Evolutionary conservation across 2,797 vertebrate genomes (phyloP).

Genomic region (Tokudaia tokunoshimensis): DNA sequence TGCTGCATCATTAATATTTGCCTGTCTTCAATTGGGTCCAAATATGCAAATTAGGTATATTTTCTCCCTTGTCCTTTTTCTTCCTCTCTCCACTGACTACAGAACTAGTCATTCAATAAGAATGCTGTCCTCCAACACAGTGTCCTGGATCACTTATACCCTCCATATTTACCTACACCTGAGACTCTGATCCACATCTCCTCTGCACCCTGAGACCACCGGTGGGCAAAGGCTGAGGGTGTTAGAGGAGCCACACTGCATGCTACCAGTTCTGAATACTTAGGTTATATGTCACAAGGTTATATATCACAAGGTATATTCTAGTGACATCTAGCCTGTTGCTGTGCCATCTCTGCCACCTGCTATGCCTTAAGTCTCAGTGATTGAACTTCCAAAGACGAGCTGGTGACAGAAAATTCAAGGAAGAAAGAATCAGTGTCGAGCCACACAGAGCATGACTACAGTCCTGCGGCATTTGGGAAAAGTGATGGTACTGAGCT

Average conservation of each 20-base stretch:
- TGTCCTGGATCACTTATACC: not conserved
- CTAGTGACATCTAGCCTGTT: not conserved
- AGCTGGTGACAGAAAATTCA: not conserved
- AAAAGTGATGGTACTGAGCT: not conserved
- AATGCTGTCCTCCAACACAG: not conserved
- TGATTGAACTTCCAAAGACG: not conserved
- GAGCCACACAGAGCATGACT: not conserved
- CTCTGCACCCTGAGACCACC: not conserved
- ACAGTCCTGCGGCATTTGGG: not conserved
- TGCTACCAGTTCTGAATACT: not conserved
- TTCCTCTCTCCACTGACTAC: not conserved
- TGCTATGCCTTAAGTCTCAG: not conserved
- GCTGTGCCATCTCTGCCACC: not conserved
- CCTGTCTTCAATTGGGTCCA: not conserved
- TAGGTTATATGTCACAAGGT: not conserved
- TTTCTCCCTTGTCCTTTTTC: not conserved
- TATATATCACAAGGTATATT: not conserved
- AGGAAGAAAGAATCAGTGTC: not conserved
- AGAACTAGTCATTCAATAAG: not conserved
- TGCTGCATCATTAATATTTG: not conserved
- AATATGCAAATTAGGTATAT: not conserved
- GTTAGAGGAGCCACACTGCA: not conserved
- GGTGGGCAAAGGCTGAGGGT: not conserved
- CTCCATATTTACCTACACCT: not conserved
- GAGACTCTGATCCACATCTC: not conserved